Evolutionary conservation across 2,797 vertebrate genomes (phyloP), one percentile per base, ranked within the genome.

Genomic region (Sebastes minor): DNA sequence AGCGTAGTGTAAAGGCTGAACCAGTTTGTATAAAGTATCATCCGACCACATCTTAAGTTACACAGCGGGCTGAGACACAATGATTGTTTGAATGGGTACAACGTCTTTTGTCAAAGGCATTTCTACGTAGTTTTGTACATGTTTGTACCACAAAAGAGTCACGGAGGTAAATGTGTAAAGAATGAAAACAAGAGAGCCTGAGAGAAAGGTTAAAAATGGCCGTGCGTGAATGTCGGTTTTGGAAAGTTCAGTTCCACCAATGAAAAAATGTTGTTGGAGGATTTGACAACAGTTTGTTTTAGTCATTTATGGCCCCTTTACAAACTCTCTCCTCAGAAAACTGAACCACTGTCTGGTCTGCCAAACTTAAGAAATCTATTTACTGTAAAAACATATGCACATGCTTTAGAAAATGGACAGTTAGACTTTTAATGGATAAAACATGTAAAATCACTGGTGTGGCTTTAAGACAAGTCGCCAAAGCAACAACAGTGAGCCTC

Each of bases 41-140:
- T 27, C 23, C 57, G 0, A 10, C 57, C 57, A 18, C 2, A 1
- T 27, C 25, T 18, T 59, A 16, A 28, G 14, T 27, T 25, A 18
- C 8, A 59, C 7, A 16, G 25, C 16, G 14, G 8, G 25, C 0
- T 59, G 25, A 28, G 56, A 59, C 23, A 13, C 53, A 59, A 59
- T 27, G 0, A 59, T 16, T 28, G 14, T 27, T 25, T 0, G 4
- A 42, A 16, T 42, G 38, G 13, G 12, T 25, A 16, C 0, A 25
- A 27, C 0, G 3, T 16, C 53, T 55, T 55, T 55, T 2, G n/a
- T 55, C 11, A 55, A 55, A 23, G 53, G 53, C 53, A 0, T 55
- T 55, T 23, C 53, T 23, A 13, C 53, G 5, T 25, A 12, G 53
- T 12, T 55, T 53, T 11, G 52, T 22, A 55, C n/a, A 10, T 2